phyloP scores from a whole-genome alignment of 2,113 vertebrate genomes.

The Saccopteryx bilineata region DNA sequence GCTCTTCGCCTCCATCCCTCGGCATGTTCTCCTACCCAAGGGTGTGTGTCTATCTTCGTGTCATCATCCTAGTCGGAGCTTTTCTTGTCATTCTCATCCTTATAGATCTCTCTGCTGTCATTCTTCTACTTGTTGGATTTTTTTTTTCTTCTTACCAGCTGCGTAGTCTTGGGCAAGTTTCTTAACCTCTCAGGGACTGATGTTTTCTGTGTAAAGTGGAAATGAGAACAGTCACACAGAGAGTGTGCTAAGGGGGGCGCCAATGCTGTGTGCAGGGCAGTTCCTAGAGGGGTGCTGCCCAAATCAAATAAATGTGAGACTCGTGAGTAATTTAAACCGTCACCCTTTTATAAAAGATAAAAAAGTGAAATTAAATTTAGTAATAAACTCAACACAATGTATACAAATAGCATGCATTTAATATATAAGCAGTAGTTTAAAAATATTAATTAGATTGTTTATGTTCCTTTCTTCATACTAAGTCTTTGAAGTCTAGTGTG shows the following conservation, averaged over 20 bases:
- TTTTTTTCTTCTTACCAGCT: background rate
- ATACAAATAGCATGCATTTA: background rate
- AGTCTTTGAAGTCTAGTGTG: background rate
- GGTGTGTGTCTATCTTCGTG: background rate
- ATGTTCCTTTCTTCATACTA: background rate
- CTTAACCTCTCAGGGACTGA: background rate
- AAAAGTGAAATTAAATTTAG: slow-evolving; percentile 2
- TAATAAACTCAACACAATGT: background rate
- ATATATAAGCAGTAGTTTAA: background rate
- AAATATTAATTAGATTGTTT: background rate
- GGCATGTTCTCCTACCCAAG: background rate
- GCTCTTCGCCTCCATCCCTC: background rate
- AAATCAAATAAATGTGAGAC: background rate
- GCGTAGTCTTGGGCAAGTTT: background rate
- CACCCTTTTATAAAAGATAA: background rate
- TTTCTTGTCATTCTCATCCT: background rate
- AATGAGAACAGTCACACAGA: background rate
- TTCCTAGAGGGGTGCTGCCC: background rate
- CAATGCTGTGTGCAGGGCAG: background rate
- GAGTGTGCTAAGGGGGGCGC: background rate
- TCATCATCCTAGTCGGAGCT: background rate
- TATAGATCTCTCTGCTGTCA: background rate
- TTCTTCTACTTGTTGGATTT: background rate
- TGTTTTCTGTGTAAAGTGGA: background rate
- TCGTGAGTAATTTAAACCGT: background rate